A percentile compares a stretch with the other conserved stretches of the same genome.
Conservation (phyloP, 2,113 vertebrate genomes). For the Poicephalus gulielmi region DNA sequence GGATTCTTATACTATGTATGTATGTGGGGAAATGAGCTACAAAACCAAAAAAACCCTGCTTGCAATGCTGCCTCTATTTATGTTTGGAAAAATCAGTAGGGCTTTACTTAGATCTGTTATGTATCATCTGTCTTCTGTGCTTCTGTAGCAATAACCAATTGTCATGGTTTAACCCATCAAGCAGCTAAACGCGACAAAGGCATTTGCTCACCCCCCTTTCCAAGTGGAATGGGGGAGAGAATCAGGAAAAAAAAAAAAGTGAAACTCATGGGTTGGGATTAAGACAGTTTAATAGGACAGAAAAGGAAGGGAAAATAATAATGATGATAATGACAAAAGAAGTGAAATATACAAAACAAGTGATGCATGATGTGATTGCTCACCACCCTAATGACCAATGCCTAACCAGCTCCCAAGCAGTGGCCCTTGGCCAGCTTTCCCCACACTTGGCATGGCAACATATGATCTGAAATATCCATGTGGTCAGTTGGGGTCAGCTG, state of each 20-base stretch:
- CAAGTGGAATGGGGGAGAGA: background rate
- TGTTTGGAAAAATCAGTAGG: slow-evolving; percentile 28
- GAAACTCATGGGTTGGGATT: background rate
- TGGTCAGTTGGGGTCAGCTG: background rate
- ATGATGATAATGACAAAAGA: background rate
- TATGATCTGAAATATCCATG: background rate
- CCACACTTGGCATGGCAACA: background rate
- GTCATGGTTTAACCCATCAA: background rate
- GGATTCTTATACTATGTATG: background rate
- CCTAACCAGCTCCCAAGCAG: background rate
- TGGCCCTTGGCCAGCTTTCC: background rate
- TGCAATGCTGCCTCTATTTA: background rate
- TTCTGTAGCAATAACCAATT: background rate
- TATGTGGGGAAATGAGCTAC: background rate
- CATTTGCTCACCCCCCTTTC: background rate
- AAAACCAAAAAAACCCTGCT: background rate
- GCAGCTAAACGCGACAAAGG: background rate
- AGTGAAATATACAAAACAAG: background rate
- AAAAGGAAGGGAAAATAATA: background rate
- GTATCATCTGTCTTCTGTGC: background rate
- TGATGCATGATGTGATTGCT: background rate
- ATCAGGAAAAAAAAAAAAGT: background rate
- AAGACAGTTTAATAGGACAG: background rate
- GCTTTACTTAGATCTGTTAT: background rate
- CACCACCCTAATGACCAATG: background rate